Evolutionary conservation across 1,140 invertebrate genomes (phyloP).

Genomic region (Babylonia areolata): DNA sequence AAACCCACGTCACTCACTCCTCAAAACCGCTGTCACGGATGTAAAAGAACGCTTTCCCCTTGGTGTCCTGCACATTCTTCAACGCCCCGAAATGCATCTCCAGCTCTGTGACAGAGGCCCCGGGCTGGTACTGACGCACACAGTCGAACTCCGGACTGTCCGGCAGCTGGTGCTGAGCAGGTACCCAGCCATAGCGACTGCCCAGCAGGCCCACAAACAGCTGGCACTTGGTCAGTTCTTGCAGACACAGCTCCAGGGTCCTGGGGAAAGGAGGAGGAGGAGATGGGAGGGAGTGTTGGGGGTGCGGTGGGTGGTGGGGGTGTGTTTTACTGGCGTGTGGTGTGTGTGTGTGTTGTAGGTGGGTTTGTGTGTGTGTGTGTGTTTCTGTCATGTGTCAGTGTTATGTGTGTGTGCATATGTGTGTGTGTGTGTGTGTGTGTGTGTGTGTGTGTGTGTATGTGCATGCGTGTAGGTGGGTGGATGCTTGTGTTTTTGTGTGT

Average conservation of each 20-base stretch:
- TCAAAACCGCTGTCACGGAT: conserved; percentile 69
- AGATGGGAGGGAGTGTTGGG: neutral
- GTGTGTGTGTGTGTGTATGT: no score
- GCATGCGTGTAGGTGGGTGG: no score
- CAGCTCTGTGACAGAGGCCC: conserved; percentile 77
- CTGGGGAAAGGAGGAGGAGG: conserved; percentile 39
- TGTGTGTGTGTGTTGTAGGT: no score
- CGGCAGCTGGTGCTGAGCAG: conserved; percentile 64
- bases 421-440: no score
- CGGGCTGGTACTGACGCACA: conserved; percentile 70
- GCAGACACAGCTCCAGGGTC: conserved; percentile 76
- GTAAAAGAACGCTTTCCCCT: conserved; percentile 75
- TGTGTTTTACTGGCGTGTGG: no score
- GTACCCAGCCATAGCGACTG: conserved; percentile 75
- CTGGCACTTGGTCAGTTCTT: conserved; percentile 75
- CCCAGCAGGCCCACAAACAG: conserved; percentile 77
- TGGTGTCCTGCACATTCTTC: conserved; percentile 48
- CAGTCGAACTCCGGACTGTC: conserved; percentile 73
- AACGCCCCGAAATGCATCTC: conserved; percentile 75
- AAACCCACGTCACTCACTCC: conserved; percentile 56
- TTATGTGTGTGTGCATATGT: no score
- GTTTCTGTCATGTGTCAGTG: no score
- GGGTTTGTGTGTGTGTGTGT: no score
- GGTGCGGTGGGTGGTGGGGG: no score
- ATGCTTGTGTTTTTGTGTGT: no score